A percentile compares a stretch with the other conserved stretches of the same genome.
These are phyloP conservation scores for Bolinopsis microptera DNA, from an alignment of 37 sponge, comb jelly and placozoan genomes.

Conservation along the genomic window DNA sequence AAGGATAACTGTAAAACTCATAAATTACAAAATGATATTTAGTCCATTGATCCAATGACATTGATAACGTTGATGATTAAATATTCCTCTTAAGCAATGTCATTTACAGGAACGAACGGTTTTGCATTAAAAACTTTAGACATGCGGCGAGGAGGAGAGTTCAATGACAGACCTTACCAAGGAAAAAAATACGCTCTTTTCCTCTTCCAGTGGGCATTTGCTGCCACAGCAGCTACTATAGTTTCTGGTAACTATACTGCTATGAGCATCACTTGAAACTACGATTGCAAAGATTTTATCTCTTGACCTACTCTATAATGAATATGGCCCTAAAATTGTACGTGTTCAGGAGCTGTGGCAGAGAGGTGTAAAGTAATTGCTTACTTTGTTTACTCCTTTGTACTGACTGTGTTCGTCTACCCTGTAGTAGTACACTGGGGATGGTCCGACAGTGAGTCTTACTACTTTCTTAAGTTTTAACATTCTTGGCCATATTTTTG, in stretches of 20 bases:
- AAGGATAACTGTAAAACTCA: too few relatives aligned
- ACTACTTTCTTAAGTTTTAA: too few relatives aligned
- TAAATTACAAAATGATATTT: too few relatives aligned
- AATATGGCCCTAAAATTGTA: too few relatives aligned
- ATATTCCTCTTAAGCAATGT: too few relatives aligned
- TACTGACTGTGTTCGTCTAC: constrained; percentile 25
- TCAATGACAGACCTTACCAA: neutral
- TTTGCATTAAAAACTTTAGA: neutral
- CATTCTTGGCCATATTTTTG: too few relatives aligned
- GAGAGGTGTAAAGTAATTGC: constrained; percentile 20
- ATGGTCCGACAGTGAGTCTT: neutral
- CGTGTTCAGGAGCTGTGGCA: neutral
- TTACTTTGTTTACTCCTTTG: constrained; percentile 26
- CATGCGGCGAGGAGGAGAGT: neutral
- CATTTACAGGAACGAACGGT: neutral
- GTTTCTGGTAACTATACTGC: constrained; percentile 62
- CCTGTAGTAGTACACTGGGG: constrained; percentile 35
- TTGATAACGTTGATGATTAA: too few relatives aligned
- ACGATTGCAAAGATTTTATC: too few relatives aligned
- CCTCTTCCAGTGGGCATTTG: constrained; percentile 27
- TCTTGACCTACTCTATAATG: too few relatives aligned
- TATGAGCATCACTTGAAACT: too few relatives aligned
- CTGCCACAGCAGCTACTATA: constrained; percentile 35
- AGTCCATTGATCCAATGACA: too few relatives aligned
- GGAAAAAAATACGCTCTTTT: neutral